phyloP scores from a whole-genome alignment of 2,888 invertebrate species.

The Lysandra bellargus region DNA sequence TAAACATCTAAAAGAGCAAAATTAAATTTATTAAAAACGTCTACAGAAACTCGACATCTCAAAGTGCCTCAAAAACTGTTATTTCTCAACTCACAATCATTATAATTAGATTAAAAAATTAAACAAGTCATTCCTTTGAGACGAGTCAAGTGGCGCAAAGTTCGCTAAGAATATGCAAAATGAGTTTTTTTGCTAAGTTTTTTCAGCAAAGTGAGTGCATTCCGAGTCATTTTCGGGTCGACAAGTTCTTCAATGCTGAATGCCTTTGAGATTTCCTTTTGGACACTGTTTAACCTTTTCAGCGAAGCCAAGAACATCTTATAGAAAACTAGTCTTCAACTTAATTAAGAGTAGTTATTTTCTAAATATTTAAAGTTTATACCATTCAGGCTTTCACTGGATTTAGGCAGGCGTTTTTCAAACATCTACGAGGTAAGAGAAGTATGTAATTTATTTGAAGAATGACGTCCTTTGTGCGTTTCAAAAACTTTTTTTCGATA shows the following conservation, averaged over 20 bases:
- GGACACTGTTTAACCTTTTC: conserved; percentile 26
- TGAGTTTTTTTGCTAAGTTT: conserved; percentile 4
- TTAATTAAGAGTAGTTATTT: conserved; percentile 18
- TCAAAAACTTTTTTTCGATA: too few species aligned
- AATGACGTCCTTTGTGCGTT: too few species aligned
- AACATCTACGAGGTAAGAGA: too few species aligned
- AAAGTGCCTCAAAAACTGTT: conserved; percentile 28
- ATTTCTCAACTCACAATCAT: conserved; percentile 28
- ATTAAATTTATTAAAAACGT: conserved; percentile 18
- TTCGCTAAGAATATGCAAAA: conserved; percentile 26
- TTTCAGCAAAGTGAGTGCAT: conserved; percentile 23
- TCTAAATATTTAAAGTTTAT: conserved; percentile 20
- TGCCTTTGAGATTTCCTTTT: conserved; percentile 23
- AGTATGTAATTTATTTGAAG: too few species aligned
- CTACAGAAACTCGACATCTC: conserved; percentile 19
- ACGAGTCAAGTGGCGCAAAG: conserved; percentile 27
- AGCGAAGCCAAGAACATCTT: background rate
- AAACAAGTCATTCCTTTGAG: conserved; percentile 28
- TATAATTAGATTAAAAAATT: conserved; percentile 31
- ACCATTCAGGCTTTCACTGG: background rate
- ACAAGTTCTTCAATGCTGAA: conserved; percentile 25
- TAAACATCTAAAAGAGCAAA: conserved; percentile 16
- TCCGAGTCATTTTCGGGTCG: conserved; percentile 28
- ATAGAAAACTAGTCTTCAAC: conserved; percentile 9
- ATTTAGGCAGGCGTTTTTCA: too few species aligned